Base-by-base conservation (phyloP, 30 jellyfish, hydroid and myxozoan genomes). In the Cassiopea andromeda region DNA sequence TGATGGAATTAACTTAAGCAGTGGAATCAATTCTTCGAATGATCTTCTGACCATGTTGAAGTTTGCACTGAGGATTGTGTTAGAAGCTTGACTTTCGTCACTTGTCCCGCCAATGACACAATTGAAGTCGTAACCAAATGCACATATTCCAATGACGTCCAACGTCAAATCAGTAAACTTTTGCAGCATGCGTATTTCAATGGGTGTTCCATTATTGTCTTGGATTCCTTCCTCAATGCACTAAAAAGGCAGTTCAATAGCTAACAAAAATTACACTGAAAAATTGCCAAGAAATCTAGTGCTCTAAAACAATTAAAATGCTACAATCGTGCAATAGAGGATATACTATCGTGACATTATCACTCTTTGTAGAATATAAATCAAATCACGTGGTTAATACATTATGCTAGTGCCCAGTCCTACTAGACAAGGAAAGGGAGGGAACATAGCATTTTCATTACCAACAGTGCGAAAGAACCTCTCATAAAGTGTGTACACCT, bases 91-190 rank as follows among this genome's bases (percentile, higher is more conserved):
- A 50, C 90, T 81, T 48, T 81, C 90, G 45, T 81, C 82, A 81
- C 70, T 19, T 38, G 10, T 27, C 27, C 82, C 90, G 45, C 19
- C 19, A n/a, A 38, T 1, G 66, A 81, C 81, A 69, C 90, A 61
- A 54, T 81, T 47, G 68, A 81, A 81, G 69, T 44, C 75, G 49
- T 81, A 81, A 27, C 90, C 90, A 67, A 81, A 81, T 13, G 90
- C 90, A 44, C 81, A 68, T 18, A 81, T 19, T n/a, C 90, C 81
- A 81, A 81, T 81, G 49, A 81, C 69, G 44, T 81, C 90, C 78
- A 81, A 69, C 45, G 90, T 81, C 82, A 61, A 68, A 68, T 81
- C 70, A 7, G 64, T 81, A 15, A 81, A 81, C 59, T 81, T 81
- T 18, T 47, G 57, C 81, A 81, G 44, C 60, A 81, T 68, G 27